A percentile compares a stretch with the other conserved stretches of the same genome.
phyloP scores from a whole-genome alignment of 2,113 vertebrate genomes.

The Callionymus lyra region DNA sequence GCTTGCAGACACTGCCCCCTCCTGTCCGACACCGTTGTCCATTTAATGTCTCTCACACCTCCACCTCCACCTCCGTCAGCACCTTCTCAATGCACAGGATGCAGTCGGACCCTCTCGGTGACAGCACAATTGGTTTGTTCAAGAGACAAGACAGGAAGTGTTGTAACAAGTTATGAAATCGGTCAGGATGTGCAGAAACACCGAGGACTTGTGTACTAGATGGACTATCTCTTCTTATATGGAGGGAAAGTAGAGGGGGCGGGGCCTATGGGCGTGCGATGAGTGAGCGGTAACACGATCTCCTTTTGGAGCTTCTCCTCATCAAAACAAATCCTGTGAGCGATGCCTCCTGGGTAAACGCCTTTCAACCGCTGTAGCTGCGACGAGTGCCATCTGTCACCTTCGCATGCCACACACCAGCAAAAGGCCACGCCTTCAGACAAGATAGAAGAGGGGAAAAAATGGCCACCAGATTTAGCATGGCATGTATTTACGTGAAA shows the following conservation, averaged over 20 bases:
- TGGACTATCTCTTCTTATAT: background rate
- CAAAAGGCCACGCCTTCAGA: slow-evolving; percentile 3
- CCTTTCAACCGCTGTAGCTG: slow-evolving; percentile 43
- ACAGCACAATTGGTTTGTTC: no score
- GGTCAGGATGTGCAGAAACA: slow-evolving; percentile 11
- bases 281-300: slow-evolving; percentile 58
- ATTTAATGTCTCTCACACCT: slow-evolving; percentile 22
- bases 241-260: slow-evolving; percentile 5
- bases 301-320: slow-evolving; percentile 63
- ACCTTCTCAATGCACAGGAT: slow-evolving; percentile 38
- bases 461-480: no score
- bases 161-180: slow-evolving; percentile 19
- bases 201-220: background rate
- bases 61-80: slow-evolving; percentile 49
- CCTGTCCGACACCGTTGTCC: slow-evolving; percentile 1
- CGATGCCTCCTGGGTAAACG: slow-evolving; percentile 68
- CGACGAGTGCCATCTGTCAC: slow-evolving; percentile 64
- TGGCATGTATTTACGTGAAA: slow-evolving; percentile 15
- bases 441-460: background rate
- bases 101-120: slow-evolving; percentile 21
- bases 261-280: slow-evolving; percentile 22
- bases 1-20: no score
- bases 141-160: slow-evolving; percentile 3
- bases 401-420: slow-evolving; percentile 47
- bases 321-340: slow-evolving; percentile 65